A percentile compares a stretch with the other conserved stretches of the same genome.
phyloP scores from a whole-genome alignment of 2,113 vertebrate genomes.

The Oncorhynchus keta region DNA sequence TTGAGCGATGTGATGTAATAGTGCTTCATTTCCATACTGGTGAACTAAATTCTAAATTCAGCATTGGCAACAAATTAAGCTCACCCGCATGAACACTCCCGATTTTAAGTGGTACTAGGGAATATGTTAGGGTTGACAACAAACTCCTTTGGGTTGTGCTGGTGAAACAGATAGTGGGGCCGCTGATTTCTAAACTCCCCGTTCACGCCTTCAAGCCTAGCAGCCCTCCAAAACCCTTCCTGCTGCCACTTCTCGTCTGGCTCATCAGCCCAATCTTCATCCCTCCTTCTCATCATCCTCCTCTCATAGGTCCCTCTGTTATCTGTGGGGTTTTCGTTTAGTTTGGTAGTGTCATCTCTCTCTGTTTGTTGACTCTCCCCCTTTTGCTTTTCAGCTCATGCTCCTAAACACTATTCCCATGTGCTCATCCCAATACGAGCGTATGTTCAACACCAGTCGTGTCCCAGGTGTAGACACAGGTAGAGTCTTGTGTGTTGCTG shows the following conservation, averaged over 20 bases:
- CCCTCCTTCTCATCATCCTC: constrained; percentile 21
- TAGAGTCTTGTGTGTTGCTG: constrained; percentile 72
- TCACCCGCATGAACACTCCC: too few relatives aligned
- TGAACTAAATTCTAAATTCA: not conserved
- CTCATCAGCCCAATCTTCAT: constrained; percentile 50
- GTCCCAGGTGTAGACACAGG: constrained; percentile 93
- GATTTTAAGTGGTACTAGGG: not conserved
- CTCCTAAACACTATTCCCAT: constrained; percentile 92
- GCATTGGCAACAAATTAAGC: too few relatives aligned
- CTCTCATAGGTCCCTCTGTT: not conserved
- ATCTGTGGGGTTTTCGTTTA: not conserved
- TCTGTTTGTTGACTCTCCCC: constrained; percentile 64
- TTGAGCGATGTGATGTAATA: too few relatives aligned
- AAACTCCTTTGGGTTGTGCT: not conserved
- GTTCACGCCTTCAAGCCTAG: constrained; percentile 15
- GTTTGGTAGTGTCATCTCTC: constrained; percentile 55
- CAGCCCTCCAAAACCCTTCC: constrained; percentile 31
- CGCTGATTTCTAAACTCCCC: not conserved
- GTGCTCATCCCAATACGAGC: constrained; percentile 97
- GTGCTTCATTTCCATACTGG: too few relatives aligned
- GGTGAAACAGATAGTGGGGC: not conserved
- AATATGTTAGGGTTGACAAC: not conserved
- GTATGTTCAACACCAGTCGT: constrained; percentile 91
- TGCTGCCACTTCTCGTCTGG: constrained; percentile 17
- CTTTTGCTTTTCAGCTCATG: constrained; percentile 81